Evolutionary conservation across 1,140 invertebrate genomes (phyloP).

Genomic region (Tetramorium simillimum): DNA sequence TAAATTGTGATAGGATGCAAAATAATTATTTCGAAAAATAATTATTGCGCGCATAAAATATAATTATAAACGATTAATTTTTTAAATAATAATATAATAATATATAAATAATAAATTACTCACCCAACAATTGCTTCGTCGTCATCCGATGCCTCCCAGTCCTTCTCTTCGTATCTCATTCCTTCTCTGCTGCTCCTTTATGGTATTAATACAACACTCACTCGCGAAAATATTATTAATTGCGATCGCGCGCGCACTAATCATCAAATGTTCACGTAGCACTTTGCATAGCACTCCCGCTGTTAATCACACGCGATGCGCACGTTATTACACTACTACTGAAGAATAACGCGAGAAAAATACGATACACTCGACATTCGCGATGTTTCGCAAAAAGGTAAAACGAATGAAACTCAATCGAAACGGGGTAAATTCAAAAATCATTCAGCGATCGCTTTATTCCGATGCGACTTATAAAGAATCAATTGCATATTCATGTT

Average conservation of each 20-base stretch:
- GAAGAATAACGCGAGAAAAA: not conserved
- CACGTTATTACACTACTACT: not conserved
- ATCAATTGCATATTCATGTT: not conserved
- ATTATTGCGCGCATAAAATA: not conserved
- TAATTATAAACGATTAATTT: not conserved
- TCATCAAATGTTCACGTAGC: constrained; percentile 9
- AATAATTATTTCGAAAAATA: not conserved
- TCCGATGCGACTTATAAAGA: not conserved
- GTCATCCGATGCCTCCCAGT: not conserved
- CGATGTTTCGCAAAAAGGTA: not conserved
- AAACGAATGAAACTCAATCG: not conserved
- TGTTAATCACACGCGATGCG: not conserved
- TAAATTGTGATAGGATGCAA: not conserved
- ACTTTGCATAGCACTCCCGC: not conserved
- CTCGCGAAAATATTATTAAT: constrained; percentile 16
- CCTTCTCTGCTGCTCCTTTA: not conserved
- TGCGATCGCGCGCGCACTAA: not conserved
- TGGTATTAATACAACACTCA: not conserved
- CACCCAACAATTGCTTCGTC: not conserved
- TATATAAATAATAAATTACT: not conserved
- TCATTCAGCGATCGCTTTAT: not conserved
- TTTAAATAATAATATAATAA: not conserved
- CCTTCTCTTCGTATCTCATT: not conserved
- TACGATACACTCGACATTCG: not conserved
- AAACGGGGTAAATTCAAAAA: not conserved